Evolutionary conservation across 1,140 invertebrate genomes (phyloP), one percentile per base, ranked within the genome.

Genomic region (Atopsyche davidsoni): DNA sequence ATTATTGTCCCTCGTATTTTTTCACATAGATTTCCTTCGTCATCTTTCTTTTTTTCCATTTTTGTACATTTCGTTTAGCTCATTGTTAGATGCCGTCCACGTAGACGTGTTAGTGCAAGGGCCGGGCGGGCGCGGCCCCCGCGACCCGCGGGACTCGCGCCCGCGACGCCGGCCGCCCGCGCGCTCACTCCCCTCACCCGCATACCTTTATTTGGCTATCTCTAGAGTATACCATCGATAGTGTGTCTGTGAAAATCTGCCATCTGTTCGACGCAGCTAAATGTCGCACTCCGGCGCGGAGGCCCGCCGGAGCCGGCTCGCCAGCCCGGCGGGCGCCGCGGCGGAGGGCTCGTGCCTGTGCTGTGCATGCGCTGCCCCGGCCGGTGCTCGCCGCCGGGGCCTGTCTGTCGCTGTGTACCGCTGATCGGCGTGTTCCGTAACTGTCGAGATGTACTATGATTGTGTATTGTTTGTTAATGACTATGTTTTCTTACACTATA

Each of bases 61-160:
- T n/a, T 38, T 51, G 38, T 51, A 32, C 40, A 51, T 51, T 25
- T 51, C 32, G 17, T 51, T 48, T 51, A 51, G 48, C 24, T 51
- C 48, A 51, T 43, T 51, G 48, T 51, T 51, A 51, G 48, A 51
- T 44, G 48, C 40, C 45, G 41, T 49, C 39, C 52, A 49, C 40
- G 46, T 54, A 54, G 52, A 24, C 52, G 52, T 54, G 52, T 45
- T 54, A 49, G 52, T 54, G 48, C 48, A 51, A 50, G 19, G 40
- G 43, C 62, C 66, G 62, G 25, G 40, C 40, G 48, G 40, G 48
- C 48, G 35, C 48, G 34, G 34, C 36, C 7, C 34, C 14, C 34
- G 34, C 14, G 56, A 64, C 55, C 51, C 62, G 16, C 25, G 60
- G 59, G 63, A 63, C 62, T 62, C 64, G 58, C 58, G 59, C 56